Base-by-base conservation (phyloP, 2,888 invertebrate genomes). In the Drosophila fungiperda region DNA sequence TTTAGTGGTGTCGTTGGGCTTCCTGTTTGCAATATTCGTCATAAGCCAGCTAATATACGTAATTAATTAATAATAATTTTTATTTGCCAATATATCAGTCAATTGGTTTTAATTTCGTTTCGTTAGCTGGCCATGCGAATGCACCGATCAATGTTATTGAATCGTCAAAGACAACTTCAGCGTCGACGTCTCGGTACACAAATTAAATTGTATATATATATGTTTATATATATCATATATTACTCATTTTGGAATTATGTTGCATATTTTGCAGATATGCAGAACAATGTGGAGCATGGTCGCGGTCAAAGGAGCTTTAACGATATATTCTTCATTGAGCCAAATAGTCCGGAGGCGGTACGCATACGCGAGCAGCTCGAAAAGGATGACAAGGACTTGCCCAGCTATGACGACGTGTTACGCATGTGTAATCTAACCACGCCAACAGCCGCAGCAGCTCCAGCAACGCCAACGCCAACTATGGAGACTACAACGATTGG, bases 401-500 rank as follows among this genome's bases (percentile, higher is more conserved):
- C 92, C 42, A 87, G 87, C 65, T 92, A 92, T 54, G 92, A 92
- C 36, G 92, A 93, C 53, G 93, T 92, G n/a, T 91, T 92, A 80
- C 91, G 89, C 26, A 90, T 93, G 87, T 90, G 91, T 38, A 78
- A 82, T 53, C 60, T 89, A 4, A 76, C 83, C 38, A 50, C 76
- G 12, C 73, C 80, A 6, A 80, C 82, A 3, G 73, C 89, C 12
- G 78, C 75, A 4, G 68, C 80, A 11, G 78, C 77, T 12, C 66
- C 68, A 8, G 48, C 49, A 32, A 2, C 59, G 15, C 63, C 64
- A 42, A 17, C 70, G 12, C 54, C 73, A 6, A 32, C 68, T 1
- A 49, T 77, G 15, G 78, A 75, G n/a, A 15, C 67, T 23, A 62
- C 36, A 38, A 15, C 76, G 42, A 87, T 81, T 69, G 79, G 83